These are phyloP conservation scores for Folsomia manolachei DNA, from an alignment of 2,888 invertebrate species.

Conservation along the genomic window DNA sequence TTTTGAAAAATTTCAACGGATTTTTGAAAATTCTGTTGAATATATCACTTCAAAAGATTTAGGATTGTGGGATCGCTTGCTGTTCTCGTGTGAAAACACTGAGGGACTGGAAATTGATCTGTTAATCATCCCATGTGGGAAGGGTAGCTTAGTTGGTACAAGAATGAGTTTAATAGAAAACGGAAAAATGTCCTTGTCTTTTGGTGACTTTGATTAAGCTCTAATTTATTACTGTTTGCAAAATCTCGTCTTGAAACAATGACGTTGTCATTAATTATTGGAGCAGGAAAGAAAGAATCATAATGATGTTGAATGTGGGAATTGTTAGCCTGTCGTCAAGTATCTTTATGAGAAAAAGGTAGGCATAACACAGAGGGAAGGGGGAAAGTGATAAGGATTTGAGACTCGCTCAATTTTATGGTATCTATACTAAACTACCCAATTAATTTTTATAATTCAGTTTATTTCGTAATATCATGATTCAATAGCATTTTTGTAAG, in stretches of 20 bases:
- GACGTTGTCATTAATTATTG: background rate
- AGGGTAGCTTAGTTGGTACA: background rate
- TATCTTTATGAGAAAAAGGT: background rate
- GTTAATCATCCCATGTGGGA: background rate
- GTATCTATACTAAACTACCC: too few species aligned
- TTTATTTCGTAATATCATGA: too few species aligned
- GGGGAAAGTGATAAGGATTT: too few species aligned
- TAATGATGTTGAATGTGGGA: background rate
- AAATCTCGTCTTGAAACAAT: background rate
- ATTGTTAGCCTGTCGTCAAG: background rate
- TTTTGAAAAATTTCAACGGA: background rate
- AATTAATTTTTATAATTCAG: too few species aligned
- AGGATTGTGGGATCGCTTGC: background rate
- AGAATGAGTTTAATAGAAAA: background rate
- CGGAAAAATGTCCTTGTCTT: background rate
- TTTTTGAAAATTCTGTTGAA: background rate
- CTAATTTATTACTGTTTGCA: background rate
- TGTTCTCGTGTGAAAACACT: slow-evolving; percentile 6
- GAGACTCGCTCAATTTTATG: too few species aligned
- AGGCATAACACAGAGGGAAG: background rate
- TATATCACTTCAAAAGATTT: background rate
- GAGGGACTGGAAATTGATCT: slow-evolving; percentile 11
- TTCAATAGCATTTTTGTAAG: too few species aligned
- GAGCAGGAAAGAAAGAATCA: too few species aligned
- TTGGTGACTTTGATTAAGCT: background rate